Percentiles rank a stretch among this genome's conserved stretches.
These are phyloP conservation scores for Typhlichthys eigenmanni DNA, from an alignment of 2,797 vertebrate genomes.

Conservation along the genomic window DNA sequence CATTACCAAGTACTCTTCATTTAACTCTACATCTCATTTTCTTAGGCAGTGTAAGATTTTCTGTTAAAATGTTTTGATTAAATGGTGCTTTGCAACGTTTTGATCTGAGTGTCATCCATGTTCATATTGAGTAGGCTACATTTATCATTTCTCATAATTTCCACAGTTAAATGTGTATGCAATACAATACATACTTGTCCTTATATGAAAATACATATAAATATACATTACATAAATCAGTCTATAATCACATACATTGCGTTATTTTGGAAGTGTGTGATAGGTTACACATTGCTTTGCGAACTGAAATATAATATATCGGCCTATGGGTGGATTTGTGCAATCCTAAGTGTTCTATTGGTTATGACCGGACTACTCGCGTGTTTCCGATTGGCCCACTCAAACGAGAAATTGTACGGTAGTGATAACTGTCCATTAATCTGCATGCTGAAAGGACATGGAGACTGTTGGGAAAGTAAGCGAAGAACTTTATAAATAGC, in stretches of 20 bases:
- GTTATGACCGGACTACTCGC: neutral
- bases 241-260: no score
- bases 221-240: no score
- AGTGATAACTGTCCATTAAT: neutral
- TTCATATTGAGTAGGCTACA: neutral
- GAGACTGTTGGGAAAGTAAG: conserved; percentile 76
- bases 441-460: conserved; percentile 55
- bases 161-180: no score
- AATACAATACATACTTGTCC: no score
- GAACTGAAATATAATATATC: no score
- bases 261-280: no score
- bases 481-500: neutral
- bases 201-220: no score
- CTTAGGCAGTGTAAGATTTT: conserved; percentile 27
- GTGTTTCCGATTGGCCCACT: conserved; percentile 53
- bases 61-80: conserved; percentile 44
- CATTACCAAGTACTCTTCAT: no score
- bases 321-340: no score
- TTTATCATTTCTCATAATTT: no score
- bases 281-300: no score
- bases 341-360: no score
- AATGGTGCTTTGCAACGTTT: conserved; percentile 49
- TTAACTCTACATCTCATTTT: neutral
- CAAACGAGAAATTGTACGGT: conserved; percentile 14
- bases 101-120: neutral